Conservation (phyloP, 2,888 invertebrate species). For the Crematogaster levior region DNA sequence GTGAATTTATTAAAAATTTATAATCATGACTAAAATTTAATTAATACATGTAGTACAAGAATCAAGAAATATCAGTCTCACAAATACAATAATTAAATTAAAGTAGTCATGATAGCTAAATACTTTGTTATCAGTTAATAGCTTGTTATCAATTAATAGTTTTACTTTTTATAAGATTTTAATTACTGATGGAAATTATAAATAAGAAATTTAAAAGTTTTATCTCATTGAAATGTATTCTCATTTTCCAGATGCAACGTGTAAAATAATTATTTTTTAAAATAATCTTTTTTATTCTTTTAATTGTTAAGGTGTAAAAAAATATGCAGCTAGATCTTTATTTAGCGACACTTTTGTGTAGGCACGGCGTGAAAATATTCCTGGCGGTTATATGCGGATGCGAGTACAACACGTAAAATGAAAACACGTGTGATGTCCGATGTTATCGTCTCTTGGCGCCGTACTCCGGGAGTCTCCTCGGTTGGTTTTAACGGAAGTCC, state of each 20-base stretch:
- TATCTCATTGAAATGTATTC: not conserved
- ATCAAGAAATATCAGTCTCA: slow-evolving; percentile 14
- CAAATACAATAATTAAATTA: not conserved
- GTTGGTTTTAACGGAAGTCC: slow-evolving; percentile 79
- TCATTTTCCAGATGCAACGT: not conserved
- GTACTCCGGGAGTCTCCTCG: slow-evolving; percentile 63
- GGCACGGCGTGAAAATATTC: slow-evolving; percentile 62
- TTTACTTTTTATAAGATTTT: not conserved
- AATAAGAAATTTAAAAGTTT: slow-evolving; percentile 6
- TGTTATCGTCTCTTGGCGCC: slow-evolving; percentile 78
- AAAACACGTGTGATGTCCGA: slow-evolving; percentile 79
- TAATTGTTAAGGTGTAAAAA: not conserved
- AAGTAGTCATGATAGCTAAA: no score
- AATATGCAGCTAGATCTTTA: not conserved
- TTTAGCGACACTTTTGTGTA: not conserved
- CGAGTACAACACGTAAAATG: slow-evolving; percentile 75
- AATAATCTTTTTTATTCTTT: not conserved
- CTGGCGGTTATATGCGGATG: slow-evolving; percentile 40
- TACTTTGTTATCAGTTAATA: no score
- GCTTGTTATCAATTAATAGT: not conserved
- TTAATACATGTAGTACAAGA: no score
- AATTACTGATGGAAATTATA: not conserved
- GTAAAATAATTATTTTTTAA: not conserved
- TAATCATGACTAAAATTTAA: no score
- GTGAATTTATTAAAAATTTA: slow-evolving; percentile 53